Evolutionary conservation across 1,140 invertebrate species (phyloP), one percentile per base, ranked within the genome.

Genomic region (Papilio glaucus): DNA sequence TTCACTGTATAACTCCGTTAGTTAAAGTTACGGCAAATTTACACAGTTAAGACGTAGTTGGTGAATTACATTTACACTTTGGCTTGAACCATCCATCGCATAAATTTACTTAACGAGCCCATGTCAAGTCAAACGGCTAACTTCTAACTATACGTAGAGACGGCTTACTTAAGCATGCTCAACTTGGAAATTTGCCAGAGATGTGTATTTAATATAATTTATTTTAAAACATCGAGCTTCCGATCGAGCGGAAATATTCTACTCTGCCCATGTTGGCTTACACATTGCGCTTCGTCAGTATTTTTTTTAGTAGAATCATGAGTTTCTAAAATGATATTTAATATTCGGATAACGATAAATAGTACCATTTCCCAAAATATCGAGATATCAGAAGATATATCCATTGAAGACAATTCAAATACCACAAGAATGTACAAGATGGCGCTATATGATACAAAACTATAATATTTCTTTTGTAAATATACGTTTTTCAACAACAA

Each of bases 21-120:
- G 49, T 24, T 57, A 13, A 57, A 26, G 49, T 57, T 57, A 10
- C n/a, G 9, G 12, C 49, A 33, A 33, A 33, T 24, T 57, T 24
- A 24, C 18, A 13, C 49, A 57, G 21, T 57, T 57, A 57, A 57
- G 49, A 57, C 4, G 49, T 57, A 57, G 21, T 57, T 57, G 21
- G 21, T 57, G 24, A 57, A 57, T 57, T 57, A 57, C 49, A 57
- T 24, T 57, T 57, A 26, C 49, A 57, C 49, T 24, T 26, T 21
- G 49, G 49, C 49, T 24, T 57, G 21, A 57, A 57, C 18, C 49
- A 10, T 57, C 49, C 21, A 57, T 57, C 49, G 49, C 49, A 57
- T 57, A 57, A 57, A 57, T 57, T 57, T 24, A 57, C 49, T 57
- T 57, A 57, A 57, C 21, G 49, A 57, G 49, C 49, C 49, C 21